Percentiles rank a stretch among this genome's conserved stretches.
Evolutionary conservation across 2,797 vertebrate genomes (phyloP).

Genomic region (Neoniphon sammara): DNA sequence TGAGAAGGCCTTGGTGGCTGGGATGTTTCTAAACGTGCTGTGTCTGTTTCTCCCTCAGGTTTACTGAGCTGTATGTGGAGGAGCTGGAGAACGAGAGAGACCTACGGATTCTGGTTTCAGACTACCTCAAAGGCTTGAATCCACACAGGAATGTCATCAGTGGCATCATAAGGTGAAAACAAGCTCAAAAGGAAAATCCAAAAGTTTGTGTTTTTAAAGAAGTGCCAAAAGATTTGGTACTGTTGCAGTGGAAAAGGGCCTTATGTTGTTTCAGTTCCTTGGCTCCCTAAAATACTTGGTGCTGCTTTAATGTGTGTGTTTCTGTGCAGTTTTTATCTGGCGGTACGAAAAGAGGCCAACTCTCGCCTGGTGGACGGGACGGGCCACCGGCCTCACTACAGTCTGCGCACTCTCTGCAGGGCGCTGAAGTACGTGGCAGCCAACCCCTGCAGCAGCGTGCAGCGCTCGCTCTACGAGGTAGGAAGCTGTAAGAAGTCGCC

Average conservation of each 20-base stretch:
- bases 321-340: constrained; percentile 89
- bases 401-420: constrained; percentile 93
- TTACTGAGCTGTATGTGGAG: constrained; percentile 96
- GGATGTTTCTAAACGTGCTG: neutral
- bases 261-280: neutral
- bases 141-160: constrained; percentile 85
- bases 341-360: constrained; percentile 87
- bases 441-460: constrained; percentile 89
- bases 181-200: neutral
- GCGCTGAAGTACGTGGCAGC: constrained; percentile 90
- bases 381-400: constrained; percentile 94
- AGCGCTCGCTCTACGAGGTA: constrained; percentile 97
- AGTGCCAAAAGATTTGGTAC: too few species aligned
- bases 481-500: neutral
- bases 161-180: constrained; percentile 91
- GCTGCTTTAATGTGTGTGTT: neutral
- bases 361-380: constrained; percentile 91
- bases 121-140: constrained; percentile 92
- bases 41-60: constrained; percentile 76
- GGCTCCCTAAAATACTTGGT: neutral
- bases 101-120: constrained; percentile 89
- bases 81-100: constrained; percentile 93
- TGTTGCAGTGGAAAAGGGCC: neutral
- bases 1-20: too few species aligned
- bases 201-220: too few species aligned